phyloP scores from a whole-genome alignment of 1,140 invertebrate species.

The Planococcus citri region DNA sequence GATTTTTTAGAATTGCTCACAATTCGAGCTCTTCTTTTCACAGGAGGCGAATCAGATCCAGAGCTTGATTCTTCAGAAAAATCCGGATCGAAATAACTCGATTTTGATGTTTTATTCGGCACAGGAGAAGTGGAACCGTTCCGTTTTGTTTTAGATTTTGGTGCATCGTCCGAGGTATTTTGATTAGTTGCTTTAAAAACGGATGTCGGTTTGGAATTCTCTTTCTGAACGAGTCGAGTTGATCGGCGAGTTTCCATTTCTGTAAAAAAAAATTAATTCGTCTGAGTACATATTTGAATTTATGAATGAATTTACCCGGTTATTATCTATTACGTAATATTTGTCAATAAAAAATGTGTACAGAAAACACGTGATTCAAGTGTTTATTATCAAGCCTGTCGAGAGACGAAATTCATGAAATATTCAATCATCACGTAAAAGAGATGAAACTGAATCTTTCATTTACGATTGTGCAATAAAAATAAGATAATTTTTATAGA shows the following conservation, averaged over 20 bases:
- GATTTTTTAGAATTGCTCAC: background rate
- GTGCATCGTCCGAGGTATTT: background rate
- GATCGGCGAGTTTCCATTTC: background rate
- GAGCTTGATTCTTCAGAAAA: background rate
- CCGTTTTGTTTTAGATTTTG: background rate
- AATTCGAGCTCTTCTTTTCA: background rate
- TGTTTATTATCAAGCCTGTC: no score
- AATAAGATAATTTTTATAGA: no score
- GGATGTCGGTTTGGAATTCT: background rate
- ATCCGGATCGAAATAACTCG: slow-evolving; percentile 1
- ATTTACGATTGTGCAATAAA: no score
- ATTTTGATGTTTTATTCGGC: background rate
- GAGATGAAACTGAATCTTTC: no score
- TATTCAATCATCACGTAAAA: no score
- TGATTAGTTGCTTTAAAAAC: background rate
- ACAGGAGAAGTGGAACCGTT: background rate
- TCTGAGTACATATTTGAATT: no score
- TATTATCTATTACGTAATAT: background rate
- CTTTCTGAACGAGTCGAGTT: background rate
- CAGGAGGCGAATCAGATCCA: background rate
- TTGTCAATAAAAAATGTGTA: background rate
- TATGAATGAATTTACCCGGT: no score
- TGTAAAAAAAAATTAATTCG: background rate
- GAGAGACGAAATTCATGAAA: no score
- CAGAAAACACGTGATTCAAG: background rate